phyloP scores from a whole-genome alignment of 1,140 invertebrate genomes.

The Aleiodes sp. region DNA sequence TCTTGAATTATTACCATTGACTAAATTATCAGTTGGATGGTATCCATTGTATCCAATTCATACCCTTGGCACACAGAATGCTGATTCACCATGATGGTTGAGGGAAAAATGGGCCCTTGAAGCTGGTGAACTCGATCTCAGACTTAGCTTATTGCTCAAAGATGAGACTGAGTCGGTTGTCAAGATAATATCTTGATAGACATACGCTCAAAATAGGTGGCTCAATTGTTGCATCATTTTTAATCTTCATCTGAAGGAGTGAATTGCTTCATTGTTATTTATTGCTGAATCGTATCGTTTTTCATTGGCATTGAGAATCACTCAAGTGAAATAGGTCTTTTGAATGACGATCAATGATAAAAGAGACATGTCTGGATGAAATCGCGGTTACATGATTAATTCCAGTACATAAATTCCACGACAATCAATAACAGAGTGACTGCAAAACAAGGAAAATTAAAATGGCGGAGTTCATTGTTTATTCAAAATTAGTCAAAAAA shows the following conservation, averaged over 20 bases:
- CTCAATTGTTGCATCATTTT: conserved; percentile 22
- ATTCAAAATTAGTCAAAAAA: too few species aligned
- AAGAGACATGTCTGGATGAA: neutral
- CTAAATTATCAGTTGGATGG: conserved; percentile 83
- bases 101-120: conserved; percentile 66
- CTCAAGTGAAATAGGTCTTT: conserved; percentile 29
- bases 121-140: conserved; percentile 62
- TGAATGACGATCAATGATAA: conserved; percentile 30
- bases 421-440: too few species aligned
- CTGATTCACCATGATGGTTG: conserved; percentile 76
- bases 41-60: conserved; percentile 88
- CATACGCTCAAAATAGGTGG: conserved; percentile 2
- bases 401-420: too few species aligned
- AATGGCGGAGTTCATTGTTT: too few species aligned
- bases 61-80: conserved; percentile 74
- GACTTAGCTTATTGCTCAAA: conserved; percentile 60
- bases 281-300: too few species aligned
- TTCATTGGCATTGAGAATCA: conserved; percentile 24
- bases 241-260: neutral
- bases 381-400: too few species aligned
- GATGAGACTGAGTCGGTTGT: conserved; percentile 59
- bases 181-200: conserved; percentile 63
- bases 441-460: too few species aligned
- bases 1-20: conserved; percentile 80
- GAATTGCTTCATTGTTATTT: neutral